Evolutionary conservation across 2,113 vertebrate genomes (phyloP), one percentile per base, ranked within the genome.

Genomic region (Fulica atra): DNA sequence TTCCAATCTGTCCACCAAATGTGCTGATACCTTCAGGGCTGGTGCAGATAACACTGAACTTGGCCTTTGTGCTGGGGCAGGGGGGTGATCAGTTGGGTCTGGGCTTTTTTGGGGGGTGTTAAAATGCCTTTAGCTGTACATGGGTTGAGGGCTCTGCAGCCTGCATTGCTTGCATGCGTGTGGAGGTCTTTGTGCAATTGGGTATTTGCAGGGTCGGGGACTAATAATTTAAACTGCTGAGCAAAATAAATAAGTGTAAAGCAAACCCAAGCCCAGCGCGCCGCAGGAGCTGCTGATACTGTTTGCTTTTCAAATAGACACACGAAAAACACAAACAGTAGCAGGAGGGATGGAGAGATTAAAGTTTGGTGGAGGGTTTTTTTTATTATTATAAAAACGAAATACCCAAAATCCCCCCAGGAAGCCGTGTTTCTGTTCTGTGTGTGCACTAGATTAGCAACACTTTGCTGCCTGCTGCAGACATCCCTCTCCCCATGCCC

Each of bases 271-370:
- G 74, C 86, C 42, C 94, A 3, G 86, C 44, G 86, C 42, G 2
- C 86, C 28, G 7, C 84, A 44, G 94, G 95, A 95, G 87, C 86
- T 69, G 86, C 91, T 81, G 16, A 70, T 80, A 57, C 40, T 96
- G 95, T 97, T 97, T 97, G 95, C 96, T 95, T 95, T 97, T 96
- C 95, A 92, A 96, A 96, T 88, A 97, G 96, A 82, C 93, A 96
- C 91, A 91, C 42, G 4, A 71, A 95, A 92, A 95, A 95, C 92
- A 94, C 96, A 97, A 97, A 97, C 95, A 97, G 95, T 85, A 95
- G 93, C 89, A 81, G 95, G 94, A 95, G 91, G 94, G 93, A 92
- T 79, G 85, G 28, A 54, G 94, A 95, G 96, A 97, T 97, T 89
- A 91, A 94, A 92, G 48, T 46, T 46, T 46, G 44, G 44, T 46